These are phyloP conservation scores for Esperia sulphurella DNA, from an alignment of 2,888 invertebrate genomes.

Conservation along the genomic window DNA sequence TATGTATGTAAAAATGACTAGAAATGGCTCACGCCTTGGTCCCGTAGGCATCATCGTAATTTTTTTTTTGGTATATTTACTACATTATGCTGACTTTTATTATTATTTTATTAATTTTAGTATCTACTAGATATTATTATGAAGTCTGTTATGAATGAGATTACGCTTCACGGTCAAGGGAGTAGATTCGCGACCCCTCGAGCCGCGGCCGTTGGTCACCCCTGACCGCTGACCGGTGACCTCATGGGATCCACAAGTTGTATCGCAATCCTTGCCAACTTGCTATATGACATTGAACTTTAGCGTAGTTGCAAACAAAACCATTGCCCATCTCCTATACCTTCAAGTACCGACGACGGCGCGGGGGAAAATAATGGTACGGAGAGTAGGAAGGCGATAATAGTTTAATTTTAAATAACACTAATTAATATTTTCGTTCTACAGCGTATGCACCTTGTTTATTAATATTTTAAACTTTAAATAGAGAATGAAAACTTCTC, in stretches of 20 bases:
- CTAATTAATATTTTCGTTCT: no score
- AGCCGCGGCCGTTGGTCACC: constrained; percentile 67
- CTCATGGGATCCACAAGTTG: constrained; percentile 60
- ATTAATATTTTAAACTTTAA: no score
- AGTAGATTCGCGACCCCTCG: constrained; percentile 63
- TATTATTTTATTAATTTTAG: background rate
- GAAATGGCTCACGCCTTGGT: no score
- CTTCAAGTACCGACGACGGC: no score
- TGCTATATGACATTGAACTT: constrained; percentile 52
- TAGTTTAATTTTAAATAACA: no score
- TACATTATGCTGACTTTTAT: background rate
- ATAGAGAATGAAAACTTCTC: no score
- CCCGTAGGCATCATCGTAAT: no score
- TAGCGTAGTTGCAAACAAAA: constrained; percentile 2
- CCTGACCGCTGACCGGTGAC: constrained; percentile 63
- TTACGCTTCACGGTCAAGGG: constrained; percentile 32
- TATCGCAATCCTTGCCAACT: constrained; percentile 23
- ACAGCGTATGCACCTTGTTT: no score
- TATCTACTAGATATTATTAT: background rate
- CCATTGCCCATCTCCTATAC: background rate
- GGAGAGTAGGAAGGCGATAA: no score
- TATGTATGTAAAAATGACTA: no score
- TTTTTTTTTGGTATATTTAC: no score
- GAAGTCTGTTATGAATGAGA: background rate
- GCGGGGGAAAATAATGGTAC: no score